Evolutionary conservation across 1,140 invertebrate genomes (phyloP).

Genomic region (Bradysia coprophila): DNA sequence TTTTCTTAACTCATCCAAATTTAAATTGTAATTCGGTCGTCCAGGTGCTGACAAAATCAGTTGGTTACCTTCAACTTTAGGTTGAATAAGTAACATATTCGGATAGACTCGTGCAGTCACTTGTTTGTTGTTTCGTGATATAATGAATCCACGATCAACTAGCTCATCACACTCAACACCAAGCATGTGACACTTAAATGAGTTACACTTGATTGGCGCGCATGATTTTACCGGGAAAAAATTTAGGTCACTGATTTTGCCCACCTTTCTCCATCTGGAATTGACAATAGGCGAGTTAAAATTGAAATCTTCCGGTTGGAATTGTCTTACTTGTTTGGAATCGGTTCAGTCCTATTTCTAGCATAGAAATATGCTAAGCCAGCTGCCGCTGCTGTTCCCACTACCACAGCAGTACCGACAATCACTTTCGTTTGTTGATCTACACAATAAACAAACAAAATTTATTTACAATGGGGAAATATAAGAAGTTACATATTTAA

Average conservation of each 20-base stretch:
- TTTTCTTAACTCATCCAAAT: conserved; percentile 20
- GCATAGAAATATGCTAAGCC: not conserved
- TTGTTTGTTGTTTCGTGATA: conserved; percentile 27
- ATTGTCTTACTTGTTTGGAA: not conserved
- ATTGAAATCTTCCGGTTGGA: not conserved
- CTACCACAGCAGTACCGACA: not conserved
- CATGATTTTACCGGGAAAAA: conserved; percentile 32
- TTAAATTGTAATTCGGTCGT: conserved; percentile 27
- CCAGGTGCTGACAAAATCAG: conserved; percentile 25
- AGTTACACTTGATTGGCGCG: conserved; percentile 18
- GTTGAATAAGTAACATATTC: conserved; percentile 28
- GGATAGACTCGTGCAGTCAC: conserved; percentile 29
- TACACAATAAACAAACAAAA: too few relatives aligned
- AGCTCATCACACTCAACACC: conserved; percentile 26
- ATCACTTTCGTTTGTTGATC: not conserved
- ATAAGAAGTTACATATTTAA: too few relatives aligned
- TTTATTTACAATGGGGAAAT: too few relatives aligned
- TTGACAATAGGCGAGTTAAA: not conserved
- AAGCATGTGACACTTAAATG: conserved; percentile 25
- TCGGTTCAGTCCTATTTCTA: not conserved
- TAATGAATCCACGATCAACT: conserved; percentile 25
- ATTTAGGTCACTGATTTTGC: conserved; percentile 27
- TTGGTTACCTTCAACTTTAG: conserved; percentile 18
- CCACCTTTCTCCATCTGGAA: conserved; percentile 21
- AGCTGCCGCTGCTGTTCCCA: not conserved